A percentile compares a stretch with the other conserved stretches of the same genome.
Evolutionary conservation across 2,113 vertebrate species (phyloP).

Genomic region (Gymnorhina tibicen): DNA sequence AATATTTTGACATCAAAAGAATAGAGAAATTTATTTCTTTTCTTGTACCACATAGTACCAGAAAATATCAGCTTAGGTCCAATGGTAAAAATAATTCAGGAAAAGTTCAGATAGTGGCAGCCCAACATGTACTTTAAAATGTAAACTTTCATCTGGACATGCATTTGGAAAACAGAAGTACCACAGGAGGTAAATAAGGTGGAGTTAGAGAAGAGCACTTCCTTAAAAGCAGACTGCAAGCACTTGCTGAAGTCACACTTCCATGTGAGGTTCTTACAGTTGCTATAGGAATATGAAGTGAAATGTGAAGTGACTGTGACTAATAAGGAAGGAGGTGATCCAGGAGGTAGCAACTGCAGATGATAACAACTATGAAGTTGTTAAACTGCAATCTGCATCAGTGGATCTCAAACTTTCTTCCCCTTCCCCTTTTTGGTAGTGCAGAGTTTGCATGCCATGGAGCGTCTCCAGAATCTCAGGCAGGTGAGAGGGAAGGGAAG

Average conservation of each 20-base stretch:
- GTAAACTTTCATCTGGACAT: background rate
- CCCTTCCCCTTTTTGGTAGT: background rate
- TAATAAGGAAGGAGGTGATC: background rate
- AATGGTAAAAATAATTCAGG: background rate
- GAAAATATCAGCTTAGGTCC: background rate
- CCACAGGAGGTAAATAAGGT: background rate
- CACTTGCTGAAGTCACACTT: background rate
- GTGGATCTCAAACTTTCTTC: background rate
- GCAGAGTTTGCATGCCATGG: background rate
- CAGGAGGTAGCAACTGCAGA: background rate
- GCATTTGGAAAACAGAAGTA: background rate
- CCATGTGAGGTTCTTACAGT: background rate
- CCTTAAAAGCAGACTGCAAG: background rate
- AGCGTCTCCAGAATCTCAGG: background rate
- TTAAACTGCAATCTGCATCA: background rate
- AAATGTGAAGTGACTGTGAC: background rate
- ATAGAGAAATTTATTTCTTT: background rate
- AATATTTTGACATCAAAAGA: background rate
- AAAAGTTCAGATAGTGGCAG: background rate
- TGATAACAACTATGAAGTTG: background rate
- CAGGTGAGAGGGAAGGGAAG: background rate
- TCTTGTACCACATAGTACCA: background rate
- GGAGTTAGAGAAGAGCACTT: background rate
- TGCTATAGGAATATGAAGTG: constrained; percentile 22
- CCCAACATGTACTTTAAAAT: background rate